phyloP scores from a whole-genome alignment of 1,140 invertebrate species.

The Octopus bimaculoides region DNA sequence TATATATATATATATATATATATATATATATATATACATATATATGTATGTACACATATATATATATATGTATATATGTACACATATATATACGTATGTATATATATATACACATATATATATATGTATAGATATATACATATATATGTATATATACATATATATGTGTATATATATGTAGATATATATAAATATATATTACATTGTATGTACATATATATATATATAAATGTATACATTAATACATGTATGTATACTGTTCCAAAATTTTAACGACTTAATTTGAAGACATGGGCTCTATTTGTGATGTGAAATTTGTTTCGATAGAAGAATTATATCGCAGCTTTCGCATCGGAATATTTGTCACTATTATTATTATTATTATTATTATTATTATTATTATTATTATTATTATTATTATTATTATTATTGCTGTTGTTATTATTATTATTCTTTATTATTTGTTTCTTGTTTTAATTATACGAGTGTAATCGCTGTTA shows the following conservation, averaged over 20 bases:
- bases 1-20: constrained; percentile 9
- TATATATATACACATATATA: background rate
- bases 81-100: background rate
- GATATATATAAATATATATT: background rate
- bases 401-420: too few species aligned
- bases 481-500: too few species aligned
- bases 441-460: too few species aligned
- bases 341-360: background rate
- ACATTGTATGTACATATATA: background rate
- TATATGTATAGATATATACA: background rate
- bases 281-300: background rate
- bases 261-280: background rate
- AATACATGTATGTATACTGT: background rate
- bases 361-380: background rate
- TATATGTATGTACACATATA: background rate
- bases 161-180: background rate
- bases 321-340: background rate
- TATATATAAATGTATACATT: background rate
- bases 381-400: too few species aligned
- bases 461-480: too few species aligned
- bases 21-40: constrained; percentile 2
- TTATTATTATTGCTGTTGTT: too few species aligned
- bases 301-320: background rate
- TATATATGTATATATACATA: constrained; percentile 1
- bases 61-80: background rate